These are phyloP conservation scores for Abrostola triplasia DNA, from an alignment of 2,888 invertebrate genomes.

Conservation along the genomic window DNA sequence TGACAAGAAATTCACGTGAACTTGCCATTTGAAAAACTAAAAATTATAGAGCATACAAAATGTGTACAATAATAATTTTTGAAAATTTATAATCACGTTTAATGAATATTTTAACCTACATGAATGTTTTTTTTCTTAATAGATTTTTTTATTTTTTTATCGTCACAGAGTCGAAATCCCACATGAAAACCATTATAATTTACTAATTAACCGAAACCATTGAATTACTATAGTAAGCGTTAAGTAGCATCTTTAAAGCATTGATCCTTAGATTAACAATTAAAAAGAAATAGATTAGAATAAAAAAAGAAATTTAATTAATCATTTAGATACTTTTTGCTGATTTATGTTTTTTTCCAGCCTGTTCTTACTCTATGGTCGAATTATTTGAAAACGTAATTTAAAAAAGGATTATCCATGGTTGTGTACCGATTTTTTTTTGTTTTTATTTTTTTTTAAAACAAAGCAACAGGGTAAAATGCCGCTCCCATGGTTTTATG, in stretches of 20 bases:
- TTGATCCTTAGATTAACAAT: conserved; percentile 46
- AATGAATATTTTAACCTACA: background rate
- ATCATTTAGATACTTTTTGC: conserved; percentile 27
- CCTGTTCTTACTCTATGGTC: conserved; percentile 15
- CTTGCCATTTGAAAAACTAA: too few relatives aligned
- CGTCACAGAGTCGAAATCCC: conserved; percentile 19
- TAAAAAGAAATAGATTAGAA: conserved; percentile 34
- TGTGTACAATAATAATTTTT: too few relatives aligned
- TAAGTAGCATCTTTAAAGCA: conserved; percentile 47
- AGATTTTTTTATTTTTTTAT: background rate
- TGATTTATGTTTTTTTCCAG: conserved; percentile 4
- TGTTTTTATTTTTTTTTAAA: conserved; percentile 7
- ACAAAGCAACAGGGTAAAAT: conserved; percentile 67
- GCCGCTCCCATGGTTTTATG: conserved; percentile 50
- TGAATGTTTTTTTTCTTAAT: background rate
- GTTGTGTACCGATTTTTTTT: conserved; percentile 26
- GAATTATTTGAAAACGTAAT: background rate
- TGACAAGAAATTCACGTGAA: too few relatives aligned
- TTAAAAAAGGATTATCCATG: conserved; percentile 19
- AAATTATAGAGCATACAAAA: too few relatives aligned
- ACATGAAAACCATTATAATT: conserved; percentile 27
- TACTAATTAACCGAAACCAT: conserved; percentile 26
- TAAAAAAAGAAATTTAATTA: conserved; percentile 21
- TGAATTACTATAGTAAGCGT: conserved; percentile 49
- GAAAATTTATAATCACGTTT: too few relatives aligned